phyloP scores from a whole-genome alignment of 2,113 vertebrate species.

The Antechinus stuartii region DNA sequence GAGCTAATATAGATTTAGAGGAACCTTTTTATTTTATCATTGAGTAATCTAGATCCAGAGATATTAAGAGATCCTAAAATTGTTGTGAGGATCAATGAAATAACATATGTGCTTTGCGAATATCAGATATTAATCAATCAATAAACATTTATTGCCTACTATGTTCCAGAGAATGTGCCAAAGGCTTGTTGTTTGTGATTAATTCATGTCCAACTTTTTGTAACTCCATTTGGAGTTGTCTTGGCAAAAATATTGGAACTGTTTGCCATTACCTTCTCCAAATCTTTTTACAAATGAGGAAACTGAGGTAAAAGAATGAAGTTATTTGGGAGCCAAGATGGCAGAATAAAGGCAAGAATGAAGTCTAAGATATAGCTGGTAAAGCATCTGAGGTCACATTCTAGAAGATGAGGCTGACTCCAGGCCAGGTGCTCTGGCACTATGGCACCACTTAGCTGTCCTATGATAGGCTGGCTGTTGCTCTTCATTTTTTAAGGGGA shows the following conservation, averaged over 20 bases:
- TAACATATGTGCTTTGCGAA: background rate
- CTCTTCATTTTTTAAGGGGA: too few species aligned
- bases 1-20: background rate
- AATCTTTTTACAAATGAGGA: too few species aligned
- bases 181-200: background rate
- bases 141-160: background rate
- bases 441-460: background rate
- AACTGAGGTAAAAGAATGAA: too few species aligned
- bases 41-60: background rate
- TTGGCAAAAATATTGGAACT: background rate
- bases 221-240: background rate
- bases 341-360: too few species aligned
- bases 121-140: background rate
- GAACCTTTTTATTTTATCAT: background rate
- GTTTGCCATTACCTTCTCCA: background rate
- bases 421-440: background rate
- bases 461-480: too few species aligned
- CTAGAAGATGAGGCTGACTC: background rate
- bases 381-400: background rate
- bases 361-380: background rate
- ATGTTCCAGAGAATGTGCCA: background rate
- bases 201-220: background rate
- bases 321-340: too few species aligned
- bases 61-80: background rate
- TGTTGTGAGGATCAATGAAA: background rate